Evolutionary conservation across 2,888 invertebrate species (phyloP).

Genomic region (Drosophila setosimentum): DNA sequence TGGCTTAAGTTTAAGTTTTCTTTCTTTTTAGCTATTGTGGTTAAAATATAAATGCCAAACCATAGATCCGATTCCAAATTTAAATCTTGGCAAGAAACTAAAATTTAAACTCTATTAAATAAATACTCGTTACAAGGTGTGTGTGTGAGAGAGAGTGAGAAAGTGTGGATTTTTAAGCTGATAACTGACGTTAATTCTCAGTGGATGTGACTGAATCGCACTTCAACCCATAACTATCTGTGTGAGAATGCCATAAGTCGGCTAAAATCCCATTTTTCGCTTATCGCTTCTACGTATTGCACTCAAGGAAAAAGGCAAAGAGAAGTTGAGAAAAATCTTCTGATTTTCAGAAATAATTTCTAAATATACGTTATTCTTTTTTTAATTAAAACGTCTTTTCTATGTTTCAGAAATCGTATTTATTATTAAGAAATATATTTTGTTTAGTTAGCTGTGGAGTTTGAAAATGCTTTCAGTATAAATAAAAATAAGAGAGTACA

Average conservation of each 20-base stretch:
- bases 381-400: neutral
- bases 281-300: neutral
- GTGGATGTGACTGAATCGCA: neutral
- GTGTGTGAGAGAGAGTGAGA: neutral
- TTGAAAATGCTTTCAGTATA: neutral
- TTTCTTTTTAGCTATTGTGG: neutral
- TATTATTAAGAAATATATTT: neutral
- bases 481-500: neutral
- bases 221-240: neutral
- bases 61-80: neutral
- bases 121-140: neutral
- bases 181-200: neutral
- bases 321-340: neutral
- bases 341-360: neutral
- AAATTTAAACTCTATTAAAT: neutral
- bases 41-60: neutral
- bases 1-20: neutral
- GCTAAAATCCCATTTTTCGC: neutral
- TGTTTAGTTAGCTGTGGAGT: neutral
- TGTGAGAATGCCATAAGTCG: neutral
- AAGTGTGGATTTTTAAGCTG: slow-evolving; percentile 1
- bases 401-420: neutral
- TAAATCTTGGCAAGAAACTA: neutral
- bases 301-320: neutral
- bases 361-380: neutral